Percentiles rank a stretch among this genome's conserved stretches.
phyloP scores from a whole-genome alignment of 2,888 invertebrate genomes.

The Icerya purchasi region DNA sequence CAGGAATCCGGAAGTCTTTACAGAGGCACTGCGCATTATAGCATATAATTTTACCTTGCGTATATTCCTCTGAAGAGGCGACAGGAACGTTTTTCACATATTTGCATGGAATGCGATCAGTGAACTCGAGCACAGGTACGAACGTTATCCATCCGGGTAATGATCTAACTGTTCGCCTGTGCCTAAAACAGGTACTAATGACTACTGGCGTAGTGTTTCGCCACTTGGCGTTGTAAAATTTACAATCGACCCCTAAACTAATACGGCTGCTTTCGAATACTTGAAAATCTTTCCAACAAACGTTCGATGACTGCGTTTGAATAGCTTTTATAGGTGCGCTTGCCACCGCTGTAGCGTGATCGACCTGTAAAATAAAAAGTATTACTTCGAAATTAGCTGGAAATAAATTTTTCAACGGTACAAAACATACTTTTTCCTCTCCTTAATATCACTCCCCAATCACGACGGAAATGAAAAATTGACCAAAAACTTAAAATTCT shows the following conservation, averaged over 20 bases:
- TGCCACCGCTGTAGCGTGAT: slow-evolving; percentile 12
- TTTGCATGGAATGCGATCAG: slow-evolving; percentile 10
- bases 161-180: slow-evolving; percentile 4
- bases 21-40: too few relatives aligned
- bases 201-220: slow-evolving; percentile 15
- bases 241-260: slow-evolving; percentile 12
- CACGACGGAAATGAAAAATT: too few relatives aligned
- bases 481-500: too few relatives aligned
- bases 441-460: too few relatives aligned
- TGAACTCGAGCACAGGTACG: slow-evolving; percentile 14
- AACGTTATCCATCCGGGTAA: slow-evolving; percentile 8
- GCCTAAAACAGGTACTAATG: slow-evolving; percentile 11
- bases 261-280: slow-evolving; percentile 14
- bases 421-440: too few relatives aligned
- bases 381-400: too few relatives aligned
- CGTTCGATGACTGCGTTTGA: slow-evolving; percentile 7
- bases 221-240: slow-evolving; percentile 16
- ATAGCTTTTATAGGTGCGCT: slow-evolving; percentile 10
- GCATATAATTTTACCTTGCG: not conserved
- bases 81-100: slow-evolving; percentile 3
- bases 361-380: slow-evolving; percentile 14
- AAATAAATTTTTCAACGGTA: too few relatives aligned
- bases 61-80: not conserved
- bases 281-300: slow-evolving; percentile 13
- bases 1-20: too few relatives aligned